These are phyloP conservation scores for Heliconius himera DNA, from an alignment of 1,140 invertebrate species.

Conservation along the genomic window DNA sequence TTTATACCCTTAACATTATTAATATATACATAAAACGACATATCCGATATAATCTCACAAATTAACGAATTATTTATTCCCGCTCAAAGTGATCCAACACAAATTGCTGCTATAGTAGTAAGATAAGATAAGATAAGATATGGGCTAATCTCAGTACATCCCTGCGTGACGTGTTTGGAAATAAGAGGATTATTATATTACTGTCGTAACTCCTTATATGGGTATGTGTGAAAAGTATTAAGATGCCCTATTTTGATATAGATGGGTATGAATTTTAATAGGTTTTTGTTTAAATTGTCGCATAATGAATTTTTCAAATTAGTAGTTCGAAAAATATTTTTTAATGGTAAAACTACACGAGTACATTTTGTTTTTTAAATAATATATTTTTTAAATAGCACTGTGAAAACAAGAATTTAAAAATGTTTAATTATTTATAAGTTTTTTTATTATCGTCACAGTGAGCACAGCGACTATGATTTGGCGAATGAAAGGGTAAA, in stretches of 20 bases:
- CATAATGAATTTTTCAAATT: no score
- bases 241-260: background rate
- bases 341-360: no score
- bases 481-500: no score
- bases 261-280: background rate
- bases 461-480: no score
- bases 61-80: slow-evolving; percentile 22
- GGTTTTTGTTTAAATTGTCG: background rate
- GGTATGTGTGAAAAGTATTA: slow-evolving; percentile 16
- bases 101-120: slow-evolving; percentile 27
- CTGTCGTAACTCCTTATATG: slow-evolving; percentile 18
- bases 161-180: slow-evolving; percentile 42
- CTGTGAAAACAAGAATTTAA: no score
- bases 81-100: slow-evolving; percentile 35
- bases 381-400: no score
- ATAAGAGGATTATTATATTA: slow-evolving; percentile 45
- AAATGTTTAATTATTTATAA: no score
- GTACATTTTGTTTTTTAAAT: no score
- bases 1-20: background rate
- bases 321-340: no score
- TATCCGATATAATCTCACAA: background rate
- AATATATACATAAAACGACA: background rate
- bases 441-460: no score
- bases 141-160: slow-evolving; percentile 39
- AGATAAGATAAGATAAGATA: no score